Evolutionary conservation across 2,113 vertebrate genomes (phyloP), one percentile per base, ranked within the genome.

Genomic region (Micronycteris hirsuta): DNA sequence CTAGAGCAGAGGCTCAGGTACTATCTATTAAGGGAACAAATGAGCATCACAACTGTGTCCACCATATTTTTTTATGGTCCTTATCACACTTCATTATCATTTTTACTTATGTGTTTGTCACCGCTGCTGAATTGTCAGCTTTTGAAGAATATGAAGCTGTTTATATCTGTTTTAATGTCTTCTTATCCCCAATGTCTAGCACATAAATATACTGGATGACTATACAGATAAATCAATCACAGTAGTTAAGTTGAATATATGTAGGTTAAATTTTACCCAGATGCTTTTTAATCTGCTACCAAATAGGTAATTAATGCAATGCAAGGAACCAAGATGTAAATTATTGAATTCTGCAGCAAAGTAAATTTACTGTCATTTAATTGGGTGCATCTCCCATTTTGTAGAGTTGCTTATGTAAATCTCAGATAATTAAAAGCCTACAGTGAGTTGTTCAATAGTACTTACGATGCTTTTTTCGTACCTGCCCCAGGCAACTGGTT

Each of bases 341-440:
- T 94, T 97, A 97, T 93, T 95, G 80, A 97, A 93, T 94, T 94
- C 96, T 94, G 33, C 70, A 96, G 82, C 93, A 93, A 89, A 97
- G 94, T 93, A 97, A 97, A 98, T 97, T 97, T 97, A 97, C 96
- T 91, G 73, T 95, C 91, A 86, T 96, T 96, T 97, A 97, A 97
- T 96, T 96, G 96, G 96, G 78, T 84, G 24, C 65, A 80, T 86
- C 82, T 95, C 76, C 88, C 41, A 82, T 93, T 98, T 91, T 91
- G 16, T 95, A 63, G 91, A 89, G 78, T 89, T 96, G 91, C 95
- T 97, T 95, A 93, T 95, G 95, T 84, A 97, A 96, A 98, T 94
- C 91, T 94, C 91, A 96, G 82, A 96, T 93, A 97, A 97, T 96
- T 96, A 96, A 97, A 97, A 96, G 95, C 93, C 93, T 77, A 83